Evolutionary conservation across 1,140 invertebrate genomes (phyloP), one percentile per base, ranked within the genome.

Genomic region (Spodoptera litura): DNA sequence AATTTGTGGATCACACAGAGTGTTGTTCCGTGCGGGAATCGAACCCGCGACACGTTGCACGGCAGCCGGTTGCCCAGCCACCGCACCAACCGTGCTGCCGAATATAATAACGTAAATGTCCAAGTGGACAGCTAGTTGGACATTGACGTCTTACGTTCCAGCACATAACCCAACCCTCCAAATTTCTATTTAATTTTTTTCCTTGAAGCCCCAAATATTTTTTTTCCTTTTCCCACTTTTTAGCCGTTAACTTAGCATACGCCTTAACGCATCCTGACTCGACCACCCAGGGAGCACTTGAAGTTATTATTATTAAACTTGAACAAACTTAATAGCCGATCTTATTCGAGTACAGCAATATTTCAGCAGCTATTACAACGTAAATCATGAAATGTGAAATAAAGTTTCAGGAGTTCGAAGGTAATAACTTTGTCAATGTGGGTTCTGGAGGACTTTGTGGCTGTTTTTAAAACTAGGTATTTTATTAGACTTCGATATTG

Each of bases 291-390:
- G 53, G 51, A 44, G 53, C 51, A 61, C 55, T 74, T 61, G 35
- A 51, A 74, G 56, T 61, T 61, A 74, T 74, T 74, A 56, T 74
- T 74, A 74, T 74, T 74, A 61, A 73, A 73, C 55, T 73, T n/a
- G 55, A 74, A 44, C 71, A 44, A 74, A 74, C 71, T 74, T 59
- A 74, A 74, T 51, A 38, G 31, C 11, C 56, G 71, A 61, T 74
- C 71, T 61, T 58, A 74, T 72, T 49, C 38, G 62, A 66, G n/a
- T 66, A 44, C 27, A 53, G 56, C 56, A 74, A 74, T 74, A 74
- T 74, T 74, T 49, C 71, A 74, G 56, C 56, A 1, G 15, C 70
- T 72, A 72, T 72, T 72, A 58, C 71, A 77, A 31, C 66, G 66
- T 70, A 70, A 70, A 70, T 70, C 66, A 53, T 53, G 49, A 53